Conservation (phyloP, 2,113 vertebrate genomes). For the Peromyscus leucopus region DNA sequence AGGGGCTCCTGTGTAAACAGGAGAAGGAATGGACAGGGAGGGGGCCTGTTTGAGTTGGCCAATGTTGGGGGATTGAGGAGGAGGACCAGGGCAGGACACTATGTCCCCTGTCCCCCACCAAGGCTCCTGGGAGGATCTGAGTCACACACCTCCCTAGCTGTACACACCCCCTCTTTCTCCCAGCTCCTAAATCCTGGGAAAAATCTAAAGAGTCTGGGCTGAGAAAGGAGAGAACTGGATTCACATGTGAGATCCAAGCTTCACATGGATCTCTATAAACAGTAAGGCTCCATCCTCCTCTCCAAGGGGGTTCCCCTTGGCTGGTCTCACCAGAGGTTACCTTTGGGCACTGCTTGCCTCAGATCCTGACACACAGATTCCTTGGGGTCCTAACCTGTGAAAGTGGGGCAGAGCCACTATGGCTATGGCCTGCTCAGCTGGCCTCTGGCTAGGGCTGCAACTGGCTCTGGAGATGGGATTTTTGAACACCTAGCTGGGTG, state of each 20-base stretch:
- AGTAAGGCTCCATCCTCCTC: not conserved
- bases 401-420: not conserved
- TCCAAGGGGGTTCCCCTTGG: not conserved
- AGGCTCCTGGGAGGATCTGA: conserved; percentile 81
- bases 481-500: conserved; percentile 48
- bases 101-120: conserved; percentile 76
- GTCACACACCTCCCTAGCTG: conserved; percentile 74
- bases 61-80: conserved; percentile 59
- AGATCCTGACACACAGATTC: conserved; percentile 38
- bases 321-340: conserved; percentile 14
- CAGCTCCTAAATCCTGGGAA: conserved; percentile 76
- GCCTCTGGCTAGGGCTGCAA: conserved; percentile 56
- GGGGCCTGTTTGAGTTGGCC: conserved; percentile 81
- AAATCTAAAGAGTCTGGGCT: conserved; percentile 55
- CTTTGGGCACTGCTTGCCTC: not conserved
- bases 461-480: conserved; percentile 56
- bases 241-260: not conserved
- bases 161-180: not conserved
- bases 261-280: not conserved
- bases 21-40: conserved; percentile 78
- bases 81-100: conserved; percentile 70
- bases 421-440: not conserved
- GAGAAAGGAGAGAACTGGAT: conserved; percentile 9
- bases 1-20: conserved; percentile 84
- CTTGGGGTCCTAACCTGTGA: conserved; percentile 6